These are phyloP conservation scores for Gibbula magus DNA, from an alignment of 2,888 invertebrate species.

Conservation along the genomic window DNA sequence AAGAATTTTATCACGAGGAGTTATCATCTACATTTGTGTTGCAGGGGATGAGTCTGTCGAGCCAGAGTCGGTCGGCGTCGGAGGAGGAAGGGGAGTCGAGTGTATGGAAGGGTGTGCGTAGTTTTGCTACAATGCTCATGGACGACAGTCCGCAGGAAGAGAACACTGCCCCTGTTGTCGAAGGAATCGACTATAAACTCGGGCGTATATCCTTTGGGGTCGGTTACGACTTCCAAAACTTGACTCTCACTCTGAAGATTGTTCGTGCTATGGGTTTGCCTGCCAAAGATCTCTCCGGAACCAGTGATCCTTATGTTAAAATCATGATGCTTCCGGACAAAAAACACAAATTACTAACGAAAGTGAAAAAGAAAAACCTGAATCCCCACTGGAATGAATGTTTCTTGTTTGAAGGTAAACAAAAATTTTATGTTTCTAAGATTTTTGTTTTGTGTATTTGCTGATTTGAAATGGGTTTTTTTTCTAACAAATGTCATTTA, in stretches of 20 bases:
- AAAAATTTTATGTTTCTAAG: neutral
- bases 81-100: conserved; percentile 48
- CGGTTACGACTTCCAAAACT: conserved; percentile 71
- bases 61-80: conserved; percentile 48
- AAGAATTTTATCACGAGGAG: too few relatives aligned
- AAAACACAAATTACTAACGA: conserved; percentile 73
- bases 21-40: too few relatives aligned
- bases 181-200: conserved; percentile 67
- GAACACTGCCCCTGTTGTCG: conserved; percentile 46
- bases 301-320: conserved; percentile 75
- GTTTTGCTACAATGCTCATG: conserved; percentile 67
- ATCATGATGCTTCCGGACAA: conserved; percentile 73
- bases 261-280: conserved; percentile 70
- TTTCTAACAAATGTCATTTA: too few relatives aligned
- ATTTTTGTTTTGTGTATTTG: neutral
- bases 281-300: conserved; percentile 74
- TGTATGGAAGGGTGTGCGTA: conserved; percentile 64
- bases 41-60: conserved; percentile 46
- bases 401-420: conserved; percentile 79
- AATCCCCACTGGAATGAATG: conserved; percentile 75
- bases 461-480: neutral
- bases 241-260: conserved; percentile 70
- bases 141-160: conserved; percentile 55
- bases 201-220: conserved; percentile 71
- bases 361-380: conserved; percentile 73